Evolutionary conservation across 2,113 vertebrate genomes (phyloP).

Genomic region (Vidua chalybeata): DNA sequence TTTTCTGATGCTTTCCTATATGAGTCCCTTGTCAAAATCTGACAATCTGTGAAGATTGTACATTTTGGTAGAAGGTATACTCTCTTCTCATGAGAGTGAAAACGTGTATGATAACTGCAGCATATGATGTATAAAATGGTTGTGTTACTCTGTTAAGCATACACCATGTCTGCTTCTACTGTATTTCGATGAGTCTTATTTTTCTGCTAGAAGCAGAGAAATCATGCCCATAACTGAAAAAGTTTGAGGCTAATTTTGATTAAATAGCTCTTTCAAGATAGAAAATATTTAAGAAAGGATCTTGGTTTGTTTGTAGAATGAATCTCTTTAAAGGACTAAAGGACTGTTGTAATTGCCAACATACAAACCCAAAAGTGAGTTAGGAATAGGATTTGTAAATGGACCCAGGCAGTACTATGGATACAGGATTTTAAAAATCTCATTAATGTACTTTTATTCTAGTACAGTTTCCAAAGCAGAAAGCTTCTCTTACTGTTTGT

Average conservation of each 20-base stretch:
- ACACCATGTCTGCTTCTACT: not conserved
- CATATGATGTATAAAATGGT: constrained; percentile 9
- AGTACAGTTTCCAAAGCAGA: not conserved
- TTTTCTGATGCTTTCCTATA: not conserved
- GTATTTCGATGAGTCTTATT: not conserved
- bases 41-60: not conserved
- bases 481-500: not conserved
- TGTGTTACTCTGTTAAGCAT: not conserved
- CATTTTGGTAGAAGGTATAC: constrained; percentile 3
- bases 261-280: not conserved
- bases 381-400: not conserved
- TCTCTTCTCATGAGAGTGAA: constrained; percentile 11
- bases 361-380: not conserved
- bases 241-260: not conserved
- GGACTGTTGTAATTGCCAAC: not conserved
- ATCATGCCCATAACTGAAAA: not conserved
- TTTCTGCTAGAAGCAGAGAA: not conserved
- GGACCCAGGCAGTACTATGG: not conserved
- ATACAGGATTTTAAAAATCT: not conserved
- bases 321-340: not conserved
- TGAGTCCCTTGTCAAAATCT: constrained; percentile 5
- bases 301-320: not conserved
- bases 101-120: constrained; percentile 4
- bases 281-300: not conserved
- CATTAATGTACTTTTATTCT: not conserved